Percentiles rank a stretch among this genome's conserved stretches.
Evolutionary conservation across 2,113 vertebrate species (phyloP).

Genomic region (Otolemur garnettii): DNA sequence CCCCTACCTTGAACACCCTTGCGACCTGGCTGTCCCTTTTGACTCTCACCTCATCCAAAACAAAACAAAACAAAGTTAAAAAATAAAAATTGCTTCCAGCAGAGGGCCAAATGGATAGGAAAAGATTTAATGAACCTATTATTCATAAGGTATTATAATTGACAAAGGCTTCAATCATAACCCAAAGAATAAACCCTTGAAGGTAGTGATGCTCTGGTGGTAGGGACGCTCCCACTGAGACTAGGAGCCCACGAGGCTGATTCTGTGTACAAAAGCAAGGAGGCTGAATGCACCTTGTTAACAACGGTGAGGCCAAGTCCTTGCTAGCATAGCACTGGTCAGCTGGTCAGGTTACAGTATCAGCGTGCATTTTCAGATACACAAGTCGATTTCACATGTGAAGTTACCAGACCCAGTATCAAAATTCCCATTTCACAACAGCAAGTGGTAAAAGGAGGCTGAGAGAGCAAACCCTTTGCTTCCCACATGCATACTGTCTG

Average conservation of each 20-base stretch:
- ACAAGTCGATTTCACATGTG: not conserved
- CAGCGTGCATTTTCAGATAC: not conserved
- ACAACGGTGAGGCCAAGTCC: accelerated
- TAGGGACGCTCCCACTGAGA: accelerated
- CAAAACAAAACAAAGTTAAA: not conserved
- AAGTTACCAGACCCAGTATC: not conserved
- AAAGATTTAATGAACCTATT: not conserved
- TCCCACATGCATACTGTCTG: not conserved
- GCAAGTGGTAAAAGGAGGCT: not conserved
- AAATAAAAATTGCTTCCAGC: not conserved
- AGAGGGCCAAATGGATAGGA: not conserved
- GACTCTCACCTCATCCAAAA: not conserved
- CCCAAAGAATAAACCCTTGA: not conserved
- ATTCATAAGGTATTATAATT: not conserved
- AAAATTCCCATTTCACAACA: not conserved
- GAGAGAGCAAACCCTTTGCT: not conserved
- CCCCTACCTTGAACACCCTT: not conserved
- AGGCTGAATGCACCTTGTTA: not conserved
- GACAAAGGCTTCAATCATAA: not conserved
- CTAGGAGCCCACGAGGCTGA: not conserved
- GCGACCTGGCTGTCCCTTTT: not conserved
- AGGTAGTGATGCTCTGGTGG: not conserved
- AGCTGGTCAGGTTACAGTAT: not conserved
- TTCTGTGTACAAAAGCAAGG: not conserved
- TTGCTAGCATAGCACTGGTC: accelerated